Percentiles rank a stretch among this genome's conserved stretches.
phyloP scores from a whole-genome alignment of 2,113 vertebrate genomes.

The Hemiscyllium ocellatum region DNA sequence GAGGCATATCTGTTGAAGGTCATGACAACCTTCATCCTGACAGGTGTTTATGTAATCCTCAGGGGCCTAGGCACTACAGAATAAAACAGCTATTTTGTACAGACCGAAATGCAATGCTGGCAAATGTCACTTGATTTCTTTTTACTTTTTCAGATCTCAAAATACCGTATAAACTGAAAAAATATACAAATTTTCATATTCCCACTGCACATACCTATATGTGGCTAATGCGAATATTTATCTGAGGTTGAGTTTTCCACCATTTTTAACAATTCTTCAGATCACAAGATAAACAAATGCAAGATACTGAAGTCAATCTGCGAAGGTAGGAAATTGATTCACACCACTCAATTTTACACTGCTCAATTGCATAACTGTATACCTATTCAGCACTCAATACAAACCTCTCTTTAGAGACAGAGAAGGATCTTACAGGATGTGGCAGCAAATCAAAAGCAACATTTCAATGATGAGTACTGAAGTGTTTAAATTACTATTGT shows the following conservation, averaged over 20 bases:
- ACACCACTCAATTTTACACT: background rate
- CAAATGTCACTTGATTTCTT: background rate
- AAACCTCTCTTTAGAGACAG: background rate
- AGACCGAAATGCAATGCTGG: background rate
- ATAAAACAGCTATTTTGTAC: background rate
- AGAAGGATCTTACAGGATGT: background rate
- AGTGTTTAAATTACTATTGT: background rate
- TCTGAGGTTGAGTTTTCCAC: background rate
- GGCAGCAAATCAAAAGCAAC: background rate
- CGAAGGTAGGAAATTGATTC: no score
- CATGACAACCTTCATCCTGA: constrained; percentile 8
- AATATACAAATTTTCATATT: background rate
- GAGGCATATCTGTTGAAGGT: background rate
- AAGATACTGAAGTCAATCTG: background rate
- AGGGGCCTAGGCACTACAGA: background rate
- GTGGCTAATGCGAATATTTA: background rate
- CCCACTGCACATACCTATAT: background rate
- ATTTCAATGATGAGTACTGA: background rate
- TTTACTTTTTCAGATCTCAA: background rate
- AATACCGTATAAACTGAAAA: background rate
- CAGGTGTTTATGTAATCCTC: background rate
- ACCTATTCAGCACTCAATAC: background rate
- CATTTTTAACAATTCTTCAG: background rate
- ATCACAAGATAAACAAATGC: background rate
- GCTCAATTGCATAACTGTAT: background rate